These are phyloP conservation scores for Leuciscus waleckii DNA, from an alignment of 2,797 vertebrate genomes.

Conservation along the genomic window DNA sequence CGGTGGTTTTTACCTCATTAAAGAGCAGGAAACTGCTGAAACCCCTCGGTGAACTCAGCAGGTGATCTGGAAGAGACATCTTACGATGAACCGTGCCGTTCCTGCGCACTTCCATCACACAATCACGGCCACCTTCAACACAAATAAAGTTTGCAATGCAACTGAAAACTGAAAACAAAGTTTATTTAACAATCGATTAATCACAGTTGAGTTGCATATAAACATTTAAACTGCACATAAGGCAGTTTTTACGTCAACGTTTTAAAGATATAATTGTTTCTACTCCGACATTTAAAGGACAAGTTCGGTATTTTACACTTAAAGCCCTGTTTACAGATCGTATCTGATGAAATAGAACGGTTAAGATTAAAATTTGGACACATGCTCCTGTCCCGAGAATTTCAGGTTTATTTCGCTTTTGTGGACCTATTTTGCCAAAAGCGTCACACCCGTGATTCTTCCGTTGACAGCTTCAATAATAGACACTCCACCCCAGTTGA, in stretches of 20 bases:
- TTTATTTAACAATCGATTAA: neutral
- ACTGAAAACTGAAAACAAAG: slow-evolving; percentile 4
- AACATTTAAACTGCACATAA: no score
- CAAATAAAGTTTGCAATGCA: neutral
- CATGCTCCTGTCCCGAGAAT: no score
- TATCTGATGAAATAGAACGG: no score
- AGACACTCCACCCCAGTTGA: no score
- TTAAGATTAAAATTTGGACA: no score
- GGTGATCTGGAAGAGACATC: slow-evolving; percentile 74
- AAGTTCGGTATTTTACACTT: no score
- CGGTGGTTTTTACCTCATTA: slow-evolving; percentile 73
- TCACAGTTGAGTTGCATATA: neutral
- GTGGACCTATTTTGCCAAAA: no score
- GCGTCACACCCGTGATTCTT: no score
- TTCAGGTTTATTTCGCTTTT: no score
- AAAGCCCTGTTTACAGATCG: no score
- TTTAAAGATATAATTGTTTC: neutral
- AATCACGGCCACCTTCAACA: slow-evolving; percentile 80
- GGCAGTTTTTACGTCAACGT: neutral
- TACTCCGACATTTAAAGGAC: neutral
- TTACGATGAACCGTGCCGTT: slow-evolving; percentile 71
- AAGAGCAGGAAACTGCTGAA: slow-evolving; percentile 81
- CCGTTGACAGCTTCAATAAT: no score
- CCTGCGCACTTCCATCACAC: slow-evolving; percentile 80
- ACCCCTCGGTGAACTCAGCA: slow-evolving; percentile 56